Evolutionary conservation across 92 coral and sea anemone species (phyloP), one percentile per base, ranked within the genome.

Genomic region (Isaurus tuberculatus): DNA sequence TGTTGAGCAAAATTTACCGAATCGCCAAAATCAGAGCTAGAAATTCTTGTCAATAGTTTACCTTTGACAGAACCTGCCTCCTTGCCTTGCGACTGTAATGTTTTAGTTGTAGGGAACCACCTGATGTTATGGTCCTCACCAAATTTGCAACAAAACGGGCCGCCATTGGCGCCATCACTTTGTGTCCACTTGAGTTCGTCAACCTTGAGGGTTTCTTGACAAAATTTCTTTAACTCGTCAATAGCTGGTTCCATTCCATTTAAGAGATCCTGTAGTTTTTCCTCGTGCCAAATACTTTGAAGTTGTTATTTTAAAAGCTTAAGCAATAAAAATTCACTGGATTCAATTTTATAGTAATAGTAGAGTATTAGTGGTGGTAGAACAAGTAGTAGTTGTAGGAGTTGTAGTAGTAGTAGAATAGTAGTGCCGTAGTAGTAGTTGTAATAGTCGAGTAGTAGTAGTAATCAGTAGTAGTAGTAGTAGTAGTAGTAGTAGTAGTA

Each of bases 231-330:
- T 2, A 65, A 30, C 28, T 65, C 70, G 0, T 65, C 70, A 36
- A 65, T 27, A 2, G n/a, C n/a, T n/a, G n/a, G 31, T 67, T 67
- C 72, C 72, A 36, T 30, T 67, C 72, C 72, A 67, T 67, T 67
- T 67, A 27, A 67, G 72, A 15, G 48, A 30, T 32, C 72, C 72
- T 67, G 48, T 4, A 30, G 72, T 67, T 67, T 67, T 30, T 49
- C 72, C 72, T 16, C 7, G 42, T 67, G n/a, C 43, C 36, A 67
- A 34, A 20, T 10, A 32, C 46, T 32, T 67, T 32, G 48, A 31
- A 67, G 44, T 28, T 15, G 72, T 46, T 46, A 67, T 65, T 31
- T 67, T 10, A 32, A 33, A 67, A 67, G 25, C n/a, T 30, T 32
- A 68, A 68, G 14, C 37, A 40, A 10, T 65, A 23, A 29, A 16